Percentiles rank a stretch among this genome's conserved stretches.
Evolutionary conservation across 2,113 vertebrate genomes (phyloP).

Genomic region (Machaerirhynchus nigripectus): DNA sequence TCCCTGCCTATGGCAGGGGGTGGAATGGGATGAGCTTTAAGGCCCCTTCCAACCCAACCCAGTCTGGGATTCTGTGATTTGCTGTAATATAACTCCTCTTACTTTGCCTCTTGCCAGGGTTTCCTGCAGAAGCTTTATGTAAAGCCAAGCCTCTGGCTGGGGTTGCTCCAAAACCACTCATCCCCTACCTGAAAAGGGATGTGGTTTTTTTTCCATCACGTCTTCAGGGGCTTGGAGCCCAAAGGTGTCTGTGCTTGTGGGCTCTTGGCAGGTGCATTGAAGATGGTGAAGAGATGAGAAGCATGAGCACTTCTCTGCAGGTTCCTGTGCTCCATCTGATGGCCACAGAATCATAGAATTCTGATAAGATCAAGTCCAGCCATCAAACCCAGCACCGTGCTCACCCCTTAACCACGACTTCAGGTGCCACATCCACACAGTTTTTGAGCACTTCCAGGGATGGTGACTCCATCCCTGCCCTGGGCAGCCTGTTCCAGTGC

Average conservation of each 20-base stretch:
- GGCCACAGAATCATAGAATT: accelerated
- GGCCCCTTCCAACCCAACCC: background rate
- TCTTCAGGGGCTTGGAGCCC: background rate
- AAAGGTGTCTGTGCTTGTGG: background rate
- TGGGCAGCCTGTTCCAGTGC: background rate
- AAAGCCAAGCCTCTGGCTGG: background rate
- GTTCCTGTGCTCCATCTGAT: background rate
- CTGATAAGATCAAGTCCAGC: background rate
- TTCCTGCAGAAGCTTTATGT: background rate
- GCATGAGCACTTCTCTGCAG: background rate
- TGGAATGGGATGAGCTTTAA: background rate
- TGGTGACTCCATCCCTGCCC: background rate
- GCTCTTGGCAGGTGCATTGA: background rate
- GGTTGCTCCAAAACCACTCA: background rate
- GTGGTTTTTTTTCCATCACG: background rate
- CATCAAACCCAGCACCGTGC: too few relatives aligned
- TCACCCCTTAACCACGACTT: background rate
- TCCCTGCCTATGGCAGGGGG: background rate
- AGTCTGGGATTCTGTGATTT: too few relatives aligned
- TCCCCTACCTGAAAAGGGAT: background rate
- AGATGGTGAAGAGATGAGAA: background rate
- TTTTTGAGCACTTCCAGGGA: background rate
- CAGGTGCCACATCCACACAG: background rate
- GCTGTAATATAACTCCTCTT: background rate
- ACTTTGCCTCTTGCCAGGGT: background rate